Evolutionary conservation across 2,888 invertebrate genomes (phyloP).

Genomic region (Buathra laborator): DNA sequence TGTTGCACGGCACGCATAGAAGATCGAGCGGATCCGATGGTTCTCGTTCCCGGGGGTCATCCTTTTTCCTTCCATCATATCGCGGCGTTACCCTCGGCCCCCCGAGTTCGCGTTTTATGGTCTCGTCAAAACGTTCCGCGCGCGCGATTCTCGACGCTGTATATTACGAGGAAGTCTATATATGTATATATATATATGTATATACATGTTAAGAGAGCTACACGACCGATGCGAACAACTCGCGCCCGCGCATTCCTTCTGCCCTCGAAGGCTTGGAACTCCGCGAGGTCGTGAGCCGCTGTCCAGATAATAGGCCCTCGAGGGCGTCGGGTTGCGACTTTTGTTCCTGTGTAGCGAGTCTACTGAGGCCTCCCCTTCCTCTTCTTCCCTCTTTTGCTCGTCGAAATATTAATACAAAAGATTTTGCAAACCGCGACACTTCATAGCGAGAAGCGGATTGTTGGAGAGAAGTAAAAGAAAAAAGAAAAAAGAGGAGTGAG

Average conservation of each 20-base stretch:
- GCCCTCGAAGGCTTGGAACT: constrained; percentile 68
- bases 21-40: constrained; percentile 49
- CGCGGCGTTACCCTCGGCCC: constrained; percentile 68
- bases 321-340: constrained; percentile 42
- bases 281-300: constrained; percentile 63
- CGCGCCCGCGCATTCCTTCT: constrained; percentile 76
- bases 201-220: background rate
- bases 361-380: background rate
- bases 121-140: constrained; percentile 81
- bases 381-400: background rate
- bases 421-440: background rate
- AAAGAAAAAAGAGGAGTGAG: constrained; percentile 1
- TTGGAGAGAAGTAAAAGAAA: background rate
- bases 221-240: constrained; percentile 32
- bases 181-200: no score
- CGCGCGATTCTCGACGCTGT: constrained; percentile 79
- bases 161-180: constrained; percentile 49
- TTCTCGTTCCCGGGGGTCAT: constrained; percentile 14
- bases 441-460: background rate
- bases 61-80: constrained; percentile 31
- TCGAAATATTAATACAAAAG: constrained; percentile 10
- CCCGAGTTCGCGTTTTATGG: constrained; percentile 80
- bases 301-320: constrained; percentile 53
- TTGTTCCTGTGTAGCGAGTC: background rate
- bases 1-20: constrained; percentile 30